Conservation (phyloP, 2,113 vertebrate genomes). For the Phyllostomus hastatus region DNA sequence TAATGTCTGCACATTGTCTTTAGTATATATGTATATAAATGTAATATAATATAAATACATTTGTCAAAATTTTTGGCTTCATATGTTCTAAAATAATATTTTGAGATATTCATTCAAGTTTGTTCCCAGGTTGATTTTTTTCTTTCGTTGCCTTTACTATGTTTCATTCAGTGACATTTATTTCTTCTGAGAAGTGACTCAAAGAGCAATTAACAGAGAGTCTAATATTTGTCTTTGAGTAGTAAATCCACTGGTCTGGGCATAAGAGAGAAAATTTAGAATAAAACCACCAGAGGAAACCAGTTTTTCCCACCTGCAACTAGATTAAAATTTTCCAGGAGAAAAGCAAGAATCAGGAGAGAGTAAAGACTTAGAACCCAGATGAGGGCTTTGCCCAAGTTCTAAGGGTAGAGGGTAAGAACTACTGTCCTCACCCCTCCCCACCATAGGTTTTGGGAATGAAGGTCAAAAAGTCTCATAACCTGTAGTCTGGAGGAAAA, state of each 20-base stretch:
- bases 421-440: neutral
- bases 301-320: neutral
- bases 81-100: neutral
- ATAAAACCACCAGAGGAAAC: neutral
- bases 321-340: neutral
- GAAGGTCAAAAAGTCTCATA: neutral
- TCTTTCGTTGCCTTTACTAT: neutral
- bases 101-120: neutral
- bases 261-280: neutral
- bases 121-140: conserved; percentile 1
- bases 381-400: neutral
- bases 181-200: neutral
- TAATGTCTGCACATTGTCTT: neutral
- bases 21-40: neutral
- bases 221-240: neutral
- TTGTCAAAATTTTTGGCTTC: neutral
- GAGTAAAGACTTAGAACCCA: neutral
- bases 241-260: neutral
- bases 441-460: neutral
- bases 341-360: neutral
- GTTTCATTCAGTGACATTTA: neutral
- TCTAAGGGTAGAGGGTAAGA: neutral
- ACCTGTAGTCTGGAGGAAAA: neutral
- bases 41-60: neutral
- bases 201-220: neutral